Percentiles rank a stretch among this genome's conserved stretches.
Conservation (phyloP, 2,113 vertebrate genomes). For the Cyprinodon tularosa region DNA sequence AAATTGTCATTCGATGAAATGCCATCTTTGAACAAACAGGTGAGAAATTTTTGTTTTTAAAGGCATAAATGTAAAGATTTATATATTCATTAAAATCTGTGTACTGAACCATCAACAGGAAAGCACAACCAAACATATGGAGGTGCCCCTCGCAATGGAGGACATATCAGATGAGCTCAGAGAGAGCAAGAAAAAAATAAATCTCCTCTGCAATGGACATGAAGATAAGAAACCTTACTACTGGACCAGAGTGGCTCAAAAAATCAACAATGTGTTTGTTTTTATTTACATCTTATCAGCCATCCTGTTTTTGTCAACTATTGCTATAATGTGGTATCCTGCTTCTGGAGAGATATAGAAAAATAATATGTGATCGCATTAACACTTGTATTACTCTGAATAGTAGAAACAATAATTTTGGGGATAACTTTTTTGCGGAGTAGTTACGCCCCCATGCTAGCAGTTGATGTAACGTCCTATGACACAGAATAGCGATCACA, state of each 20-base stretch:
- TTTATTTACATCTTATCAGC: slow-evolving; percentile 6
- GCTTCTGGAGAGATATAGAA: too few relatives aligned
- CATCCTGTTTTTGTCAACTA: slow-evolving; percentile 8
- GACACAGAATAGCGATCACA: too few relatives aligned
- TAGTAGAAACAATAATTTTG: too few relatives aligned
- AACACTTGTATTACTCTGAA: too few relatives aligned
- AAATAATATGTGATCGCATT: too few relatives aligned
- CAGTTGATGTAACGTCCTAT: too few relatives aligned
- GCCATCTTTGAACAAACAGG: slow-evolving; percentile 1
- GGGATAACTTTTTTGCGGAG: too few relatives aligned
- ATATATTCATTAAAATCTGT: not conserved
- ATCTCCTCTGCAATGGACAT: not conserved
- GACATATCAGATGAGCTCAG: slow-evolving; percentile 13
- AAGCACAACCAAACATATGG: slow-evolving; percentile 1
- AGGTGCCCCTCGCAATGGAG: not conserved
- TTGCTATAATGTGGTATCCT: not conserved
- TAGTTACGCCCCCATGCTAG: too few relatives aligned
- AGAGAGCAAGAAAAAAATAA: not conserved
- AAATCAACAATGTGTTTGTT: slow-evolving; percentile 15
- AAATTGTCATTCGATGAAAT: not conserved
- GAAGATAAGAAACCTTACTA: not conserved
- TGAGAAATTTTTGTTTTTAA: not conserved
- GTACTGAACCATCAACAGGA: slow-evolving; percentile 4
- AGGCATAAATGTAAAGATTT: not conserved
- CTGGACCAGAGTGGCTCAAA: slow-evolving; percentile 19